Evolutionary conservation across 1,140 invertebrate species (phyloP).

Genomic region (Littorina saxatilis): DNA sequence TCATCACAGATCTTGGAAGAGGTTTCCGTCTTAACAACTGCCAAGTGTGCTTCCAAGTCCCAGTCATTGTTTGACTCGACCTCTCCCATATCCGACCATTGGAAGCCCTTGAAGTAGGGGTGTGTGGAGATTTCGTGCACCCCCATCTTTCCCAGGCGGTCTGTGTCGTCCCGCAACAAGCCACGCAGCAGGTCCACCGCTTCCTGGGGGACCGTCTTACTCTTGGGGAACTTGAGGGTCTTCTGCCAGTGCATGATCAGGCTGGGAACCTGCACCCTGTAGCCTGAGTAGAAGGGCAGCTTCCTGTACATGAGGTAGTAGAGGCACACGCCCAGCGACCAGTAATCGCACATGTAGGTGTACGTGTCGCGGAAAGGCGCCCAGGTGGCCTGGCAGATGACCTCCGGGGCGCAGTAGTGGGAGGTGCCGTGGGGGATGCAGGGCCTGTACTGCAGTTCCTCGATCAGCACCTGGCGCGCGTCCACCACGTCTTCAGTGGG

Average conservation of each 20-base stretch:
- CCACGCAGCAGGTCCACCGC: background rate
- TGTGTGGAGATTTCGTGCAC: conserved; percentile 16
- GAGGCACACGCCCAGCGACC: conserved; percentile 25
- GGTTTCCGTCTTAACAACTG: too few relatives aligned
- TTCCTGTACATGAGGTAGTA: conserved; percentile 24
- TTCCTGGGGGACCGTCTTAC: background rate
- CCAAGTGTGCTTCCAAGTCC: too few relatives aligned
- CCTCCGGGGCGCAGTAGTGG: conserved; percentile 21
- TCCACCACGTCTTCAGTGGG: too few relatives aligned
- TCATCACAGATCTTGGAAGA: too few relatives aligned
- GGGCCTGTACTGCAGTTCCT: background rate
- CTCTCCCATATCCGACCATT: conserved; percentile 3
- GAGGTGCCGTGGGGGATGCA: conserved; percentile 3
- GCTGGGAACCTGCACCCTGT: background rate
- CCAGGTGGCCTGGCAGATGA: conserved; percentile 9
- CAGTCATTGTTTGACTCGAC: too few relatives aligned
- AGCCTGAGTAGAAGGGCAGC: background rate
- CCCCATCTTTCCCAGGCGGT: conserved; percentile 15
- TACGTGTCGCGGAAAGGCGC: background rate
- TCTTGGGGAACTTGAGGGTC: conserved; percentile 23
- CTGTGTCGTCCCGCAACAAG: background rate
- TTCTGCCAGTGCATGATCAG: conserved; percentile 20
- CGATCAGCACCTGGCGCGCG: too few relatives aligned
- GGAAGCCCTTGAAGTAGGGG: background rate
- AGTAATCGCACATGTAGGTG: conserved; percentile 27